Evolutionary conservation across 2,888 invertebrate species (phyloP), one percentile per base, ranked within the genome.

Genomic region (Brenthis daphne): DNA sequence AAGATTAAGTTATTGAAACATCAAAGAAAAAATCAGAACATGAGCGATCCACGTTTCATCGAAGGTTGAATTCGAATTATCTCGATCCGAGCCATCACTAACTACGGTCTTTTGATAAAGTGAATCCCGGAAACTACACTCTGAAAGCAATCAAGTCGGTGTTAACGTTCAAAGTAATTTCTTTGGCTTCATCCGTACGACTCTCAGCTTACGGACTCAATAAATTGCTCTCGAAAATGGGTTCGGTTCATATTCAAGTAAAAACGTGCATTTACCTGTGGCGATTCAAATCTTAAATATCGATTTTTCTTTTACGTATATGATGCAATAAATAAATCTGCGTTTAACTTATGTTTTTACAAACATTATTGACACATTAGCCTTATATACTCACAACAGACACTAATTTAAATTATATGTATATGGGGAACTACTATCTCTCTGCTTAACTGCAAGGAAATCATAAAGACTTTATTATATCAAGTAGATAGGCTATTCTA

Each of bases 91-190:
- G 61, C 55, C 67, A 67, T 56, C 67, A 67, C 67, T 67, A 67
- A 67, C 61, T 67, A 79, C 76, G 76, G 81, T 79, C 83, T 83
- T 82, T 85, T 84, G 80, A 79, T 77, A 77, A 83, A 82, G 79
- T 78, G 80, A 80, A 82, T 80, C 81, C 81, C 78, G 81, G 82
- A 80, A 84, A 80, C 82, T 82, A 79, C 80, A 82, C 80, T 85
- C 79, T 82, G 80, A 84, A 88, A 87, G 87, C 88, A 87, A 87
- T 88, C 87, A 87, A 82, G 81, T 79, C 77, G 80, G 83, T 84
- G 84, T 84, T 86, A 86, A 85, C 83, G 85, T 83, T 83, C 81
- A 79, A 81, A 82, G 85, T 85, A 85, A 87, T 86, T 88, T 87
- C 85, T 88, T 85, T 84, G 82, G 83, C 84, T 86, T 85, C 83